Evolutionary conservation across 2,797 vertebrate species (phyloP).

Genomic region (Enteromius unitaeniatus): DNA sequence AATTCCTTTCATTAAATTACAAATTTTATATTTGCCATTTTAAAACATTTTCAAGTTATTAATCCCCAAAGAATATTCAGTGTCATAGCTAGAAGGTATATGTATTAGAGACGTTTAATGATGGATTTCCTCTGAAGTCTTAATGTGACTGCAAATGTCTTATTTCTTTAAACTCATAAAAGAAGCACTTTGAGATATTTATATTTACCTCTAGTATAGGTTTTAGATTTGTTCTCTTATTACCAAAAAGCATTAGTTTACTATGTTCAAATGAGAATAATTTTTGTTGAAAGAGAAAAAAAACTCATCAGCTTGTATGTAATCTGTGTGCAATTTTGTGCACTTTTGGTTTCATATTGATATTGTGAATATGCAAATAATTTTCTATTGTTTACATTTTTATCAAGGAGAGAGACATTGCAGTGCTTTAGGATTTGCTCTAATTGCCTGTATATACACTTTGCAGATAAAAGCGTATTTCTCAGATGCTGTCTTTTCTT

Average conservation of each 20-base stretch:
- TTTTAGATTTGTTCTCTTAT: slow-evolving; percentile 44
- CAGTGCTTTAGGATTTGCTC: slow-evolving; percentile 57
- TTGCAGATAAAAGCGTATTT: slow-evolving; percentile 55
- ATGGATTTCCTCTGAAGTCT: slow-evolving; percentile 68
- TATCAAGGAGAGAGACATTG: slow-evolving; percentile 60
- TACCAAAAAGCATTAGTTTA: not conserved
- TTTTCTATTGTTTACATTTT: slow-evolving; percentile 71
- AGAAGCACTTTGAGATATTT: slow-evolving; percentile 72
- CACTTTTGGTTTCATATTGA: slow-evolving; percentile 17
- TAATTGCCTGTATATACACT: slow-evolving; percentile 74
- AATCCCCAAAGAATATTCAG: not conserved
- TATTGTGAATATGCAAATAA: slow-evolving; percentile 33
- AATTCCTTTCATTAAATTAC: not conserved
- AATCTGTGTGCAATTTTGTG: slow-evolving; percentile 25
- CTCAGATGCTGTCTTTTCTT: slow-evolving; percentile 55
- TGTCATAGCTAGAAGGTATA: not conserved
- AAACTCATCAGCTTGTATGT: slow-evolving; percentile 40
- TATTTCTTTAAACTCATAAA: slow-evolving; percentile 68
- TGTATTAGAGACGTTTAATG: slow-evolving; percentile 7
- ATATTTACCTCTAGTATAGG: slow-evolving; percentile 55
- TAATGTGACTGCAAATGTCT: slow-evolving; percentile 75
- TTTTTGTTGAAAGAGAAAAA: not conserved
- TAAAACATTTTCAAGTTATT: not conserved
- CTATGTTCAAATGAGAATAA: slow-evolving; percentile 9
- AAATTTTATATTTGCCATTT: not conserved